A percentile compares a stretch with the other conserved stretches of the same genome.
phyloP scores from a whole-genome alignment of 2,888 invertebrate species.

The Eretmocerus hayati region DNA sequence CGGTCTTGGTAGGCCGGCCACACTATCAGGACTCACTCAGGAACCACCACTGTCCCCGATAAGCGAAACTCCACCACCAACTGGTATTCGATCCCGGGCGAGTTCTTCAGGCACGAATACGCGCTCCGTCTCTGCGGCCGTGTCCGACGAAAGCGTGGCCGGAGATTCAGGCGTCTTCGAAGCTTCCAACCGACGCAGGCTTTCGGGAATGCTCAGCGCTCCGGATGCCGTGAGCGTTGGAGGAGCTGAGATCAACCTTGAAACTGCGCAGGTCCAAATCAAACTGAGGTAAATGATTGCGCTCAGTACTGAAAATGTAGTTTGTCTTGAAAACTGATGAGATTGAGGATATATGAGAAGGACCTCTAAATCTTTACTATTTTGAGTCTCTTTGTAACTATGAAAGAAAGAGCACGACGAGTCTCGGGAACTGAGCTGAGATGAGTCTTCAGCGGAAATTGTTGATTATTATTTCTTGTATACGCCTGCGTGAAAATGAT shows the following conservation, averaged over 20 bases:
- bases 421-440: too few species aligned
- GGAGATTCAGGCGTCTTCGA: conserved; percentile 92
- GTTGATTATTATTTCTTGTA: too few species aligned
- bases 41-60: conserved; percentile 73
- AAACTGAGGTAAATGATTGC: conserved; percentile 63
- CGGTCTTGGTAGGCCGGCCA: conserved; percentile 54
- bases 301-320: too few species aligned
- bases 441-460: too few species aligned
- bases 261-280: conserved; percentile 92
- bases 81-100: conserved; percentile 45
- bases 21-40: conserved; percentile 42
- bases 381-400: too few species aligned
- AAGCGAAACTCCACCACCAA: conserved; percentile 72
- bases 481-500: too few species aligned
- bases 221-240: conserved; percentile 37
- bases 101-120: conserved; percentile 67
- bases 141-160: conserved; percentile 94
- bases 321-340: too few species aligned
- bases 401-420: too few species aligned
- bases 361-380: too few species aligned
- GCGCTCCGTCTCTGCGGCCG: conserved; percentile 89
- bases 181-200: conserved; percentile 63
- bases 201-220: conserved; percentile 38
- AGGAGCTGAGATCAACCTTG: conserved; percentile 49
- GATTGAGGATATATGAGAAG: too few species aligned